Evolutionary conservation across 2,113 vertebrate species (phyloP).

Genomic region (Nerophis ophidion): DNA sequence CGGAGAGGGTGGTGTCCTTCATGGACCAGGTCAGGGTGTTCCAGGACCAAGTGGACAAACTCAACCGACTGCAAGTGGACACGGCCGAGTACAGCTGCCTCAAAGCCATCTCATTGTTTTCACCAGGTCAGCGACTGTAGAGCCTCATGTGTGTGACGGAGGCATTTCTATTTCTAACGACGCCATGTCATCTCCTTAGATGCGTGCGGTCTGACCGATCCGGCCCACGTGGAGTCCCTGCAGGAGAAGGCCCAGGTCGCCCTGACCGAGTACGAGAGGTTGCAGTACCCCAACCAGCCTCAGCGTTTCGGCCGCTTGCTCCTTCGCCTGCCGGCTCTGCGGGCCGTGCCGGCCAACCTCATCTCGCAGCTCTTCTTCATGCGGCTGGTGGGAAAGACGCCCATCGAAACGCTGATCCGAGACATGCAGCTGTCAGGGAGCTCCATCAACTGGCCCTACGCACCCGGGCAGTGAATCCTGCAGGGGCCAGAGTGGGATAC

Average conservation of each 20-base stretch:
- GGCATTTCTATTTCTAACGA: not conserved
- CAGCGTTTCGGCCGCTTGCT: constrained; percentile 90
- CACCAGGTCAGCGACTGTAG: constrained; percentile 75
- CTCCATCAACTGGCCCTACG: constrained; percentile 94
- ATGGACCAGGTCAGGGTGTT: constrained; percentile 97
- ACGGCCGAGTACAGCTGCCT: constrained; percentile 94
- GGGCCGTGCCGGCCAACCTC: constrained; percentile 87
- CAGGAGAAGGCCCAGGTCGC: constrained; percentile 97
- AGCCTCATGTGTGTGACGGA: not conserved
- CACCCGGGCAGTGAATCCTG: constrained; percentile 73
- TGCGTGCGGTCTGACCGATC: constrained; percentile 88
- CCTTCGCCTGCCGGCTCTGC: constrained; percentile 85
- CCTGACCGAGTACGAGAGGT: constrained; percentile 84
- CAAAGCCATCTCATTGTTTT: constrained; percentile 95
- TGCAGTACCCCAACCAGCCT: constrained; percentile 87
- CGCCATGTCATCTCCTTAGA: constrained; percentile 58
- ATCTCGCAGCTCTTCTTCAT: constrained; percentile 98
- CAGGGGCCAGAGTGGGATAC: constrained; percentile 16
- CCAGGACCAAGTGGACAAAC: constrained; percentile 98
- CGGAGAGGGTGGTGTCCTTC: constrained; percentile 90
- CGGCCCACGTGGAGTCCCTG: constrained; percentile 83
- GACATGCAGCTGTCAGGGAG: constrained; percentile 98
- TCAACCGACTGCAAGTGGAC: constrained; percentile 90
- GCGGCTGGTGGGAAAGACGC: constrained; percentile 94
- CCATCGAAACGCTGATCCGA: constrained; percentile 93